Percentiles rank a stretch among this genome's conserved stretches.
Evolutionary conservation across 2,113 vertebrate genomes (phyloP).

Genomic region (Terrapene triunguis): DNA sequence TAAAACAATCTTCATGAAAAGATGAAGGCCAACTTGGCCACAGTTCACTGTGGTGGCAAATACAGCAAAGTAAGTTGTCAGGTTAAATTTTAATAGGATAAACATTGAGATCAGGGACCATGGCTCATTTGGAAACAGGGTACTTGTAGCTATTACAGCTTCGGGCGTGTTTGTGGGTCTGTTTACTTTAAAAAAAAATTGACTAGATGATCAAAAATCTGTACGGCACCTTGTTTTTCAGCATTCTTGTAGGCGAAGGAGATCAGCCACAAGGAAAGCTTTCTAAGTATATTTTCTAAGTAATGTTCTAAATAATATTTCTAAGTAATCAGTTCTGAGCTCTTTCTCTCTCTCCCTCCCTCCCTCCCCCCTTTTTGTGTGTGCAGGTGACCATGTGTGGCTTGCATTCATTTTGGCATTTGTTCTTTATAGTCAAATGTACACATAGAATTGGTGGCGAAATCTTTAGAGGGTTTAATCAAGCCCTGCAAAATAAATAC

Average conservation of each 20-base stretch:
- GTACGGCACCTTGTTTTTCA: background rate
- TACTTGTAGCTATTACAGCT: background rate
- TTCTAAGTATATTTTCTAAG: background rate
- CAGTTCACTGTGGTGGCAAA: background rate
- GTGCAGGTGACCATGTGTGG: background rate
- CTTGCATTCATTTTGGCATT: conserved; percentile 25
- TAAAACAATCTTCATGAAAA: conserved; percentile 20
- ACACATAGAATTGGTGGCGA: background rate
- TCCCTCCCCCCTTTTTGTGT: background rate
- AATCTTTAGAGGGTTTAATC: background rate
- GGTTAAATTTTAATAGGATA: background rate
- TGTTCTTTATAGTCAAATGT: conserved; percentile 41
- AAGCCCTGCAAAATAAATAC: background rate
- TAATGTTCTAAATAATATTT: background rate
- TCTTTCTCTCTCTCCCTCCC: background rate
- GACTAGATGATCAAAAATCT: background rate
- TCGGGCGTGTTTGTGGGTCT: background rate
- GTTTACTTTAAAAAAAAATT: background rate
- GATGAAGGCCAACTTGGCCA: background rate
- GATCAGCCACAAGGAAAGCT: background rate
- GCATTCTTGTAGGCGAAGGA: background rate
- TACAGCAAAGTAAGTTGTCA: background rate
- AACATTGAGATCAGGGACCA: background rate
- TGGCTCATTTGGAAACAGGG: background rate
- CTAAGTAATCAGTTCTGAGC: background rate